Conservation (phyloP, 2,797 vertebrate species). For the Aldrovandia affinis region DNA sequence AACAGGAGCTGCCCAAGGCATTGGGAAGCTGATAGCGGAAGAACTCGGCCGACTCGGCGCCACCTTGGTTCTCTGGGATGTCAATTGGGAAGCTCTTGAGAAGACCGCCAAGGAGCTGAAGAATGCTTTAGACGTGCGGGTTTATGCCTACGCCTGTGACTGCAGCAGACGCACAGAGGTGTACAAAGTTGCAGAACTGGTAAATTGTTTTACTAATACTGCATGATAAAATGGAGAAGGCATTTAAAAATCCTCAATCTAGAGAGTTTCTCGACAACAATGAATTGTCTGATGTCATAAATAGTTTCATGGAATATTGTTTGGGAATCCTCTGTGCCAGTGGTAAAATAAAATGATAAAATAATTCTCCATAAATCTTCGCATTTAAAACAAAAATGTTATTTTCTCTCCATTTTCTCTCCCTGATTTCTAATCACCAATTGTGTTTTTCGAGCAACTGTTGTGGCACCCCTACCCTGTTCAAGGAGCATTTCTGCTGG, state of each 20-base stretch:
- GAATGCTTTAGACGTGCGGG: conserved; percentile 38
- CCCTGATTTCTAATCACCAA: no score
- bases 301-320: neutral
- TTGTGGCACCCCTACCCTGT: neutral
- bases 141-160: conserved; percentile 44
- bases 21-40: conserved; percentile 44
- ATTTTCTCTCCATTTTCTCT: neutral
- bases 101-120: conserved; percentile 39
- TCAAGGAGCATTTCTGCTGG: neutral
- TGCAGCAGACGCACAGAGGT: conserved; percentile 46
- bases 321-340: neutral
- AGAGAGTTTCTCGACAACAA: neutral
- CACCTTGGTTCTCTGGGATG: conserved; percentile 50
- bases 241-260: neutral
- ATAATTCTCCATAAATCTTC: no score
- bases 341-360: no score
- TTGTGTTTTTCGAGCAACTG: neutral
- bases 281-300: neutral
- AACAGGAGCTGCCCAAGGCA: conserved; percentile 45
- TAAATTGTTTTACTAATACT: conserved; percentile 12
- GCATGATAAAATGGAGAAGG: neutral
- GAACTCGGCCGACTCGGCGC: conserved; percentile 40
- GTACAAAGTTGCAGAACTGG: conserved; percentile 46
- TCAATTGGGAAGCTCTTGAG: conserved; percentile 45
- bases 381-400: no score